phyloP scores from a whole-genome alignment of 2,113 vertebrate species.

The Caloenas nicobarica region DNA sequence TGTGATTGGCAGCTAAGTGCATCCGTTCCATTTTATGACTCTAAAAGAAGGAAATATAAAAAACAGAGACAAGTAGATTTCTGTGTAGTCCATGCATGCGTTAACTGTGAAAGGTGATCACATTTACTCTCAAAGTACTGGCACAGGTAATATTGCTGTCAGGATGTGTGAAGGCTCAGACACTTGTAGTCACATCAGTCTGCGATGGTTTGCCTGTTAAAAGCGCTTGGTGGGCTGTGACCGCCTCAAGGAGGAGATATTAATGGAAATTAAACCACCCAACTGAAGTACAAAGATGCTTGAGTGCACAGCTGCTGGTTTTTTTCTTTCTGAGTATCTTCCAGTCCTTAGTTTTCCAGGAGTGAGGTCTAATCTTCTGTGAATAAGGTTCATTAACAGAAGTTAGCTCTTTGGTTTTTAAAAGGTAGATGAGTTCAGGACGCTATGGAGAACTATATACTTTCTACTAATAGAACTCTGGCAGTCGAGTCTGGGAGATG shows the following conservation, averaged over 20 bases:
- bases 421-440: neutral
- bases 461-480: neutral
- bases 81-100: neutral
- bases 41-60: neutral
- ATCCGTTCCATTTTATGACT: neutral
- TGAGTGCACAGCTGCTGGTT: neutral
- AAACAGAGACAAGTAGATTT: neutral
- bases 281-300: neutral
- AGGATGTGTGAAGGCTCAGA: neutral
- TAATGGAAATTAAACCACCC: neutral
- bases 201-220: neutral
- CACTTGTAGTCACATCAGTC: neutral
- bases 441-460: neutral
- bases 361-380: neutral
- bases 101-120: neutral
- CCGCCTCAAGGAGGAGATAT: neutral
- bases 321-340: neutral
- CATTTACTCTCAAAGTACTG: neutral
- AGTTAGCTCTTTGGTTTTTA: neutral
- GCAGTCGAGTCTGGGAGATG: neutral
- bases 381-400: neutral
- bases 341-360: neutral
- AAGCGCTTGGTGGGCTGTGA: neutral
- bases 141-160: neutral
- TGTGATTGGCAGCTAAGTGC: neutral